These are phyloP conservation scores for Acanthurus tractus DNA, from an alignment of 2,797 vertebrate species.

Conservation along the genomic window DNA sequence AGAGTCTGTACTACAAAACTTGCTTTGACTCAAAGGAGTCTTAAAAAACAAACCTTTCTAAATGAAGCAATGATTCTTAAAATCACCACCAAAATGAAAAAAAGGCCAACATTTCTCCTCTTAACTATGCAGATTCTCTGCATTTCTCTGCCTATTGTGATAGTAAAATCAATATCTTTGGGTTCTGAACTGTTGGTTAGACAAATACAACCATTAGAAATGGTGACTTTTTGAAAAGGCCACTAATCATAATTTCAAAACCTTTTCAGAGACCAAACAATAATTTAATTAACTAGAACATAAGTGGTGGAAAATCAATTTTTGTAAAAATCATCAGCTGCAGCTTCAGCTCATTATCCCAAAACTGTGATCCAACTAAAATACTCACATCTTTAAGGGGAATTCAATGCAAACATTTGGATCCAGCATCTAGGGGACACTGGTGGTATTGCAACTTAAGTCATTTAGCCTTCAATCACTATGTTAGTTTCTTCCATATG, in stretches of 20 bases:
- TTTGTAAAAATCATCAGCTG: too few species aligned
- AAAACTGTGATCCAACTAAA: too few species aligned
- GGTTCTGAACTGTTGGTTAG: background rate
- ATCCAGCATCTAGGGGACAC: slow-evolving; percentile 1
- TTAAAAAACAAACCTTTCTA: too few species aligned
- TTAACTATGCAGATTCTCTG: too few species aligned
- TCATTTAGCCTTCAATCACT: background rate
- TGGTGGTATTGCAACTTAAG: slow-evolving; percentile 6
- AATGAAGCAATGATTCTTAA: too few species aligned
- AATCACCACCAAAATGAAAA: too few species aligned
- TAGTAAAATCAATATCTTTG: background rate
- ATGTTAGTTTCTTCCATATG: background rate
- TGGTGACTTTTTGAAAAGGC: background rate
- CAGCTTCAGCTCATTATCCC: too few species aligned
- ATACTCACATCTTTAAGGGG: background rate
- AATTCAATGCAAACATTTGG: background rate
- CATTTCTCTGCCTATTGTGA: background rate
- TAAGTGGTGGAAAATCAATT: too few species aligned
- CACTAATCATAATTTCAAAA: background rate
- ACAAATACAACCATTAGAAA: background rate
- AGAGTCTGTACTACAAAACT: too few species aligned
- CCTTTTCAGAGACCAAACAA: too few species aligned
- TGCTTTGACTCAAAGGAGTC: background rate
- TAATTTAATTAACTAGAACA: too few species aligned
- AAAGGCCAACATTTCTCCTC: too few species aligned